phyloP scores from a whole-genome alignment of 2,113 vertebrate species.

The Eira barbara region DNA sequence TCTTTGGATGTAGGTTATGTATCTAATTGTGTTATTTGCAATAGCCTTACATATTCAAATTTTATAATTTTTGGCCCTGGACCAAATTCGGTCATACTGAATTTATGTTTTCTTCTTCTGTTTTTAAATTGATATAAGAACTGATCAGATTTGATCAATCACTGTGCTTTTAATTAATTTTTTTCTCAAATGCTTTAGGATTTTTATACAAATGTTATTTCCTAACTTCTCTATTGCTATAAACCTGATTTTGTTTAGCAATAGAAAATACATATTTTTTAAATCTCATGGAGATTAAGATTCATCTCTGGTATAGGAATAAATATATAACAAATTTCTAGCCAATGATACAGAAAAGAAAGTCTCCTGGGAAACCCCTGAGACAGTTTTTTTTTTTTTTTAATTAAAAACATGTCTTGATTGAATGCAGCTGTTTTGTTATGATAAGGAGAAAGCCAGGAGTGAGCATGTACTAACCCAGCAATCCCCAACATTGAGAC shows the following conservation, averaged over 20 bases:
- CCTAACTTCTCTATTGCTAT: background rate
- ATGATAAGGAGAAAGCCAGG: background rate
- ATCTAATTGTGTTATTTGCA: conserved; percentile 57
- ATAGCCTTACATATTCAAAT: conserved; percentile 59
- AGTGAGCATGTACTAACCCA: background rate
- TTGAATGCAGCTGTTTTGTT: background rate
- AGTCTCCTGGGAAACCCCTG: background rate
- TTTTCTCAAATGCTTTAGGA: background rate
- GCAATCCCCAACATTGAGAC: background rate
- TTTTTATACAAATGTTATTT: background rate
- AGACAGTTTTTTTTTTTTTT: background rate
- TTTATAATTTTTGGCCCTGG: conserved; percentile 48
- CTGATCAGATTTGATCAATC: background rate
- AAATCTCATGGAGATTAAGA: background rate
- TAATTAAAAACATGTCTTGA: background rate
- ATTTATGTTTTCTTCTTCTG: background rate
- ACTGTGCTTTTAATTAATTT: background rate
- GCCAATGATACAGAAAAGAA: background rate
- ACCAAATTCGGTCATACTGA: conserved; percentile 61
- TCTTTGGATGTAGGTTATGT: conserved; percentile 57
- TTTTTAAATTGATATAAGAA: background rate
- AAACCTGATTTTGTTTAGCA: background rate
- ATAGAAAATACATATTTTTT: background rate
- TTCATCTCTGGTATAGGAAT: background rate
- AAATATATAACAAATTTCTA: background rate